phyloP scores from a whole-genome alignment of 2,797 vertebrate species.

The Hippopotamyrus pictus region DNA sequence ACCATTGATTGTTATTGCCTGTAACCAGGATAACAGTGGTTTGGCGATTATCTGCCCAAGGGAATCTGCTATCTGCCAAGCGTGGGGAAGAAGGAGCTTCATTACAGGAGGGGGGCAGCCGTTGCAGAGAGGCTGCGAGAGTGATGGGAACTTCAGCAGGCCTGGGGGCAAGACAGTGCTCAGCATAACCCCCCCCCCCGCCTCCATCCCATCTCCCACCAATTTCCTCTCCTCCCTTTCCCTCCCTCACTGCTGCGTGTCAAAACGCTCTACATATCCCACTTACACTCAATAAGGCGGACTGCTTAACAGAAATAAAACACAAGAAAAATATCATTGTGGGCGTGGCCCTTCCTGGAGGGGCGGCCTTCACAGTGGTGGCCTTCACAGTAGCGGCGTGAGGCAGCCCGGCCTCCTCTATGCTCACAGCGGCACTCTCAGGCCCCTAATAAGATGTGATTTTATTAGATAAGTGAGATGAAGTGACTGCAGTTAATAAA shows the following conservation, averaged over 20 bases:
- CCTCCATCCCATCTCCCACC: background rate
- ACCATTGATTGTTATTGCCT: slow-evolving; percentile 18
- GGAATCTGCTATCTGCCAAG: slow-evolving; percentile 13
- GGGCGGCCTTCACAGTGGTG: background rate
- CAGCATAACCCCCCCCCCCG: background rate
- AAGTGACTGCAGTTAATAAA: slow-evolving; percentile 53
- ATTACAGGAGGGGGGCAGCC: slow-evolving; percentile 12
- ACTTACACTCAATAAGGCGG: background rate
- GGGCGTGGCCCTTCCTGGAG: slow-evolving; percentile 12
- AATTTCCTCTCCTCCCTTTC: background rate
- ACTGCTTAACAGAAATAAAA: background rate
- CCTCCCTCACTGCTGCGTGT: background rate
- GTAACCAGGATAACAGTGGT: slow-evolving; percentile 25
- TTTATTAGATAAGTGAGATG: slow-evolving; percentile 57
- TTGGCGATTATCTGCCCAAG: slow-evolving; percentile 4
- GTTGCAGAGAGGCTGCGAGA: background rate
- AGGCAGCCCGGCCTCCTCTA: background rate
- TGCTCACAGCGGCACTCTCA: background rate
- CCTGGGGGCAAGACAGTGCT: background rate
- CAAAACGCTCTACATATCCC: background rate
- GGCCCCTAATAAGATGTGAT: slow-evolving; percentile 54
- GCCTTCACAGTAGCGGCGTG: background rate
- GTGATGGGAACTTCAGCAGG: background rate
- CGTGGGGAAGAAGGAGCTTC: background rate
- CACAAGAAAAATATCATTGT: background rate